These are phyloP conservation scores for Apteryx mantelli DNA, from an alignment of 2,113 vertebrate genomes.

Conservation along the genomic window DNA sequence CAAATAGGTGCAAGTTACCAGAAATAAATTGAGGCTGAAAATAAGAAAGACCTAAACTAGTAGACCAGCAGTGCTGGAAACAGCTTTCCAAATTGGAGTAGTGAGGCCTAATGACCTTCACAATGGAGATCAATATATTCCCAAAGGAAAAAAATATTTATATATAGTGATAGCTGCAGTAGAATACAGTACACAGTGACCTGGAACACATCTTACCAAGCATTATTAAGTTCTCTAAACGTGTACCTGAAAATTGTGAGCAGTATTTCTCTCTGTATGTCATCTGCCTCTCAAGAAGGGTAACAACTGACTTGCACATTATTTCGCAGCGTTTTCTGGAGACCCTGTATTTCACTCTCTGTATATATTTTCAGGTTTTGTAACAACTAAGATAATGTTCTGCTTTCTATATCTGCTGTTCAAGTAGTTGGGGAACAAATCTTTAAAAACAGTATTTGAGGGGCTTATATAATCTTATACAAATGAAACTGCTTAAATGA, in stretches of 20 bases:
- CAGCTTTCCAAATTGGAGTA: not conserved
- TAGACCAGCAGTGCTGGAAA: not conserved
- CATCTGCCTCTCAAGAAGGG: not conserved
- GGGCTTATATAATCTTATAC: not conserved
- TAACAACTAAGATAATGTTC: constrained; percentile 21
- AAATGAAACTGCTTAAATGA: constrained; percentile 53
- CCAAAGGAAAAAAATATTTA: not conserved
- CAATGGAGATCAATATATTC: not conserved
- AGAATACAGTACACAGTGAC: not conserved
- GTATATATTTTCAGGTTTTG: not conserved
- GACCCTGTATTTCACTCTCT: not conserved
- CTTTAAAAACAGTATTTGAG: constrained; percentile 32
- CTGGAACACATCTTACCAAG: not conserved
- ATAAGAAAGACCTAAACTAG: not conserved
- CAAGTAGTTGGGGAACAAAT: constrained; percentile 37
- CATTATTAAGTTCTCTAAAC: not conserved
- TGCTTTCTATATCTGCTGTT: constrained; percentile 45
- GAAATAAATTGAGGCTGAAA: not conserved
- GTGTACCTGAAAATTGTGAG: not conserved
- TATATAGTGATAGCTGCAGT: not conserved
- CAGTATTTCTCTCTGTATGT: not conserved
- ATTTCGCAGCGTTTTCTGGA: not conserved
- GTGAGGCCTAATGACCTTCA: not conserved
- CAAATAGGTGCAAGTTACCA: not conserved
- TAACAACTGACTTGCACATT: not conserved